phyloP scores from a whole-genome alignment of 2,113 vertebrate genomes.

The Thalassoma bifasciatum region DNA sequence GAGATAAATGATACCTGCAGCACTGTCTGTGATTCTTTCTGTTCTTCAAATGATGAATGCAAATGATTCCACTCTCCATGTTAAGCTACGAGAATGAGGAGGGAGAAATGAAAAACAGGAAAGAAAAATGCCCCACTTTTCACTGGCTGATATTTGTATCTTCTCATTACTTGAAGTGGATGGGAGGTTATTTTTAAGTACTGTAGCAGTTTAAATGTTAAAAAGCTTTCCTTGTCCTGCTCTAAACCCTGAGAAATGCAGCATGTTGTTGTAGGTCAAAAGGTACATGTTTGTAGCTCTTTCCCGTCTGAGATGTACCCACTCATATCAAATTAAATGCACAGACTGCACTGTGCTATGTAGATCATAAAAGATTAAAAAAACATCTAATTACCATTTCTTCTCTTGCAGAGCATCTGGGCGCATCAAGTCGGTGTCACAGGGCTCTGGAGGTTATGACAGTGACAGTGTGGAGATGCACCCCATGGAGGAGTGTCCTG shows the following conservation, averaged over 20 bases:
- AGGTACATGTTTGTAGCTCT: not conserved
- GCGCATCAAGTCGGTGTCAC: conserved; percentile 89
- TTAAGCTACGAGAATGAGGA: conserved; percentile 4
- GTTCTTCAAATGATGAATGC: conserved; percentile 15
- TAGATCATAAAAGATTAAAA: not conserved
- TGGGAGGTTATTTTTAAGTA: conserved; percentile 43
- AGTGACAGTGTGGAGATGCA: conserved; percentile 93
- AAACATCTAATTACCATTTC: not conserved
- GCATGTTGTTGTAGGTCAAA: not conserved
- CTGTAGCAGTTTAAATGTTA: conserved; percentile 6
- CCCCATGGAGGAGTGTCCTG: conserved; percentile 86
- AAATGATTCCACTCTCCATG: conserved; percentile 13
- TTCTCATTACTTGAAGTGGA: conserved; percentile 44
- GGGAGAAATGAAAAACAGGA: conserved; percentile 14
- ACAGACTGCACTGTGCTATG: not conserved
- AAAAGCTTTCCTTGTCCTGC: conserved; percentile 26
- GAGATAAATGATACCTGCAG: conserved; percentile 15
- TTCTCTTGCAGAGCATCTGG: conserved; percentile 86
- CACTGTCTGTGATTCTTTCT: not conserved
- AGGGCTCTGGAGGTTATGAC: conserved; percentile 95
- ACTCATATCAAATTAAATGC: conserved; percentile 8
- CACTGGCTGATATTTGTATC: conserved; percentile 46
- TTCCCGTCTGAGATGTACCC: conserved; percentile 9
- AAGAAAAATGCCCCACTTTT: conserved; percentile 39
- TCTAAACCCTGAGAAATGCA: conserved; percentile 19